phyloP scores from a whole-genome alignment of 2,113 vertebrate species.

The Syrmaticus mikado region DNA sequence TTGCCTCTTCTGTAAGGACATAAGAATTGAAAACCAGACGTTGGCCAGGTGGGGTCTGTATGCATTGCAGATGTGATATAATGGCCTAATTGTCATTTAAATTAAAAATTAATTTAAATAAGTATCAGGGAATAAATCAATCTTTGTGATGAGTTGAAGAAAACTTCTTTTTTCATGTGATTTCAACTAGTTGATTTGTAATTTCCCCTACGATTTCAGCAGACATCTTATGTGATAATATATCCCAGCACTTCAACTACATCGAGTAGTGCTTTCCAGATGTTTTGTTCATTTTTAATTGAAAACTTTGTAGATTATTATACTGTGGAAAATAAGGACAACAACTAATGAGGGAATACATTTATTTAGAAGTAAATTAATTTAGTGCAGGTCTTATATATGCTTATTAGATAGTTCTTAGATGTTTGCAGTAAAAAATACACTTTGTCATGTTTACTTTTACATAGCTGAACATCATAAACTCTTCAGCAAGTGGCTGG shows the following conservation, averaged over 20 bases:
- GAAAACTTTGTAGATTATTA: conserved; percentile 1
- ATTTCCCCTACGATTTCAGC: conserved; percentile 47
- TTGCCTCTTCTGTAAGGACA: background rate
- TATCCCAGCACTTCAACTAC: conserved; percentile 26
- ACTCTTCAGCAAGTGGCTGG: background rate
- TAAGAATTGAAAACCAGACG: background rate
- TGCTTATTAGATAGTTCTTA: background rate
- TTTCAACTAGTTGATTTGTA: conserved; percentile 24
- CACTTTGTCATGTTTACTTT: background rate
- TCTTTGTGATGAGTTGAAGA: conserved; percentile 21
- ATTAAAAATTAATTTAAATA: conserved; percentile 37
- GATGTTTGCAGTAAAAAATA: background rate
- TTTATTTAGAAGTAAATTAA: conserved; percentile 31
- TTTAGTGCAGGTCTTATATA: background rate
- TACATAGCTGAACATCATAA: background rate
- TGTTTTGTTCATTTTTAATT: conserved; percentile 36
- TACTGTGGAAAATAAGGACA: background rate
- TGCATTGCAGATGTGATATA: background rate
- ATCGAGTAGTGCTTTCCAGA: conserved; percentile 1
- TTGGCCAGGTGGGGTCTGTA: background rate
- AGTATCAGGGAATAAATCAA: background rate
- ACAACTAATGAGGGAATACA: background rate
- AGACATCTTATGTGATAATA: conserved; percentile 10
- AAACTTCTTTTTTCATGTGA: background rate
- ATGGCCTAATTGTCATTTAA: background rate